Evolutionary conservation across 2,113 vertebrate genomes (phyloP).

Genomic region (Bubo scandiacus): DNA sequence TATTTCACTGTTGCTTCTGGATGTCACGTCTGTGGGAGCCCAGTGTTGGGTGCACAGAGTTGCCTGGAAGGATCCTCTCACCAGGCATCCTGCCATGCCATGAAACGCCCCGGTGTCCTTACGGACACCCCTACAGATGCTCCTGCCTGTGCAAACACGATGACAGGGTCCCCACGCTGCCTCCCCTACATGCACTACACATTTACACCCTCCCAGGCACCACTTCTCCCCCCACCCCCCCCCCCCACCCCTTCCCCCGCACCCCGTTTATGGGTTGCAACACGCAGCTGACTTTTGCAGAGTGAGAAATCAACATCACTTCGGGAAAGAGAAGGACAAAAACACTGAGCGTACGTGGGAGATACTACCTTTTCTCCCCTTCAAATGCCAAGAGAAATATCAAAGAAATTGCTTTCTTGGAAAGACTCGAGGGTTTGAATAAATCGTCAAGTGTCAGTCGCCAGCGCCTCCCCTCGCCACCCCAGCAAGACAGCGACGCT

Average conservation of each 20-base stretch:
- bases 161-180: fast-evolving
- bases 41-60: not conserved
- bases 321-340: not conserved
- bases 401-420: conserved; percentile 71
- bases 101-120: not conserved
- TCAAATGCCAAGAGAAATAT: conserved; percentile 78
- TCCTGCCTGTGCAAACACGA: fast-evolving
- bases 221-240: no score
- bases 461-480: not conserved
- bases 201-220: not conserved
- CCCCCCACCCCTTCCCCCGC: not conserved
- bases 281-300: not conserved
- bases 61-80: not conserved
- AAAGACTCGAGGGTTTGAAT: conserved; percentile 68
- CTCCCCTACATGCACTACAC: not conserved
- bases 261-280: not conserved
- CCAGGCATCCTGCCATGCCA: not conserved
- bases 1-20: conserved; percentile 39
- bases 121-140: not conserved
- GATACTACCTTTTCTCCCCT: not conserved
- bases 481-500: not conserved
- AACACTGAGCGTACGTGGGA: not conserved
- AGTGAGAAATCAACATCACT: conserved; percentile 9
- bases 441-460: conserved; percentile 57
- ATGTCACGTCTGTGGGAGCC: not conserved